These are phyloP conservation scores for Drosophila sulfurigaster DNA, from an alignment of 1,140 invertebrate genomes.

Conservation along the genomic window DNA sequence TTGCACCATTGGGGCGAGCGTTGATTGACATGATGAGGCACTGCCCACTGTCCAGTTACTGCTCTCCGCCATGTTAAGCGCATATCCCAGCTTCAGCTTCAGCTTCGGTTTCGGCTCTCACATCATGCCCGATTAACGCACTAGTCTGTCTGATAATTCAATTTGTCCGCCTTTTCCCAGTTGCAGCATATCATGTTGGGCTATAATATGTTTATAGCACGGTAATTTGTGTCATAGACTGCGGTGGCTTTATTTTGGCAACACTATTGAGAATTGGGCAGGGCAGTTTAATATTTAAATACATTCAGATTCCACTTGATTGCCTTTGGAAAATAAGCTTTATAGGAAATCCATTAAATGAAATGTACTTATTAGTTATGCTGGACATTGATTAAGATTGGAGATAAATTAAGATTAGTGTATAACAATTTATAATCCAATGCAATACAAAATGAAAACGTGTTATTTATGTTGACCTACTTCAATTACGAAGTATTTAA, in stretches of 20 bases:
- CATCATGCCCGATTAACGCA: slow-evolving; percentile 2
- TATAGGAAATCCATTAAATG: too few relatives aligned
- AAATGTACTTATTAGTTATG: too few relatives aligned
- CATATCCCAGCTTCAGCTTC: neutral
- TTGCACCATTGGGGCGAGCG: slow-evolving; percentile 34
- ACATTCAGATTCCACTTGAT: too few relatives aligned
- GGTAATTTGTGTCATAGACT: neutral
- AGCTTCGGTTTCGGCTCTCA: neutral
- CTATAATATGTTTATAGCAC: slow-evolving; percentile 7
- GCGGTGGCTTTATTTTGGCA: neutral
- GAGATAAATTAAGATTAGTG: too few relatives aligned
- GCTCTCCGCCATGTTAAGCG: neutral
- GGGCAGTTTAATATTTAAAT: too few relatives aligned
- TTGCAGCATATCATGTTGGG: neutral
- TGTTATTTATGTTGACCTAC: too few relatives aligned
- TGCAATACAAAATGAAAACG: accelerated
- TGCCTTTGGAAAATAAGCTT: too few relatives aligned
- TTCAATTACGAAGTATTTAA: too few relatives aligned
- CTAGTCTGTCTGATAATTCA: slow-evolving; percentile 27
- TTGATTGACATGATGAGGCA: slow-evolving; percentile 58
- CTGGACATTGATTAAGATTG: too few relatives aligned
- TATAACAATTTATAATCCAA: too few relatives aligned
- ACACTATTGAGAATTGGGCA: neutral
- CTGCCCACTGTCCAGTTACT: slow-evolving; percentile 19
- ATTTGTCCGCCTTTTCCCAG: neutral